phyloP scores from a whole-genome alignment of 2,888 invertebrate genomes.

The Tipula unca region DNA sequence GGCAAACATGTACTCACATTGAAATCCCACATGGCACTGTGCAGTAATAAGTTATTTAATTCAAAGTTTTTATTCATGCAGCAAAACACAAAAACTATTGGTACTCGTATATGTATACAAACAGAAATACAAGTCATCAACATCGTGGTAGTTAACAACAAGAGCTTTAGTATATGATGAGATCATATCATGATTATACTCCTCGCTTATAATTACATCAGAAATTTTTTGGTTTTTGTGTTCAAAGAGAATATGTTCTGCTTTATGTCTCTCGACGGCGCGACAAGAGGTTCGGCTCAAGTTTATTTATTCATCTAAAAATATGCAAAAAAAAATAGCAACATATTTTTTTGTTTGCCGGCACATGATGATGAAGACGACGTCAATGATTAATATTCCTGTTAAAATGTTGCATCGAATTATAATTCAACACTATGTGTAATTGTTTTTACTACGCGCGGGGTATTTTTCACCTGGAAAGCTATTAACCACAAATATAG shows the following conservation, averaged over 20 bases:
- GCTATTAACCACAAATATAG: background rate
- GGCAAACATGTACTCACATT: background rate
- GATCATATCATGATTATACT: background rate
- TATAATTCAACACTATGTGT: background rate
- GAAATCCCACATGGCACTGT: background rate
- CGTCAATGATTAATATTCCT: background rate
- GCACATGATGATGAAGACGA: background rate
- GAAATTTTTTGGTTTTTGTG: background rate
- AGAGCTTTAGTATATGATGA: background rate
- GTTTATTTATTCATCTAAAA: background rate
- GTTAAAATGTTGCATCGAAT: background rate
- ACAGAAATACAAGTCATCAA: background rate
- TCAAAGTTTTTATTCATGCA: background rate
- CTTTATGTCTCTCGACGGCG: background rate
- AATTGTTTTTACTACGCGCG: background rate
- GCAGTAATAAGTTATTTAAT: background rate
- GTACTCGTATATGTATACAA: background rate
- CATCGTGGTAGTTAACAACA: background rate
- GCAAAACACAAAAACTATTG: background rate
- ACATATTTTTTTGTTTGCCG: background rate
- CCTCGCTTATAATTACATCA: background rate
- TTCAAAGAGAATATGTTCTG: background rate
- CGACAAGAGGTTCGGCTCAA: background rate
- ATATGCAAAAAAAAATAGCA: background rate
- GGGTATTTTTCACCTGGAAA: background rate